phyloP scores from a whole-genome alignment of 2,888 invertebrate genomes.

The Heliconius sara region DNA sequence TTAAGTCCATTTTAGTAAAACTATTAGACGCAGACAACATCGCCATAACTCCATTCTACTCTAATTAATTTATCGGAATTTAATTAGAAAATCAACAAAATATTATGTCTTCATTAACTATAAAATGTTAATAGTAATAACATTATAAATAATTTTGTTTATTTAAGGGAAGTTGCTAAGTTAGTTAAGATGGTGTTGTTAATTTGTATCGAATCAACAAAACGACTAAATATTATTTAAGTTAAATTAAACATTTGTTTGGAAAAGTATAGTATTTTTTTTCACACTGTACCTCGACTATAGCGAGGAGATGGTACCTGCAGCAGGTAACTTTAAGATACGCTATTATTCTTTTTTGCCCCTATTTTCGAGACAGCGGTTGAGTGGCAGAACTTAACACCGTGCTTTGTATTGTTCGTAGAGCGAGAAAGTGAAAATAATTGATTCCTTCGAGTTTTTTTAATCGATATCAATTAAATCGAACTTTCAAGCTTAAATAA shows the following conservation, averaged over 20 bases:
- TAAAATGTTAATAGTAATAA: not conserved
- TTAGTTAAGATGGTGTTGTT: no score
- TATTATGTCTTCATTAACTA: conserved; percentile 23
- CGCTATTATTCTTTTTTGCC: not conserved
- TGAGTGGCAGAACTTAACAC: no score
- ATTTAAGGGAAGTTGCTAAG: not conserved
- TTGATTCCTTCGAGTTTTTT: not conserved
- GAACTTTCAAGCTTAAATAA: no score
- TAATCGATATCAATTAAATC: not conserved
- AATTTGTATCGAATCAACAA: not conserved
- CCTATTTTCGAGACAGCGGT: no score
- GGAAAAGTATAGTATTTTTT: no score
- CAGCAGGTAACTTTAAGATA: not conserved
- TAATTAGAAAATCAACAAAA: conserved; percentile 20
- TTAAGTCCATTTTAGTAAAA: conserved; percentile 19
- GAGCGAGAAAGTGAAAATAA: not conserved
- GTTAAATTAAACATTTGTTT: no score
- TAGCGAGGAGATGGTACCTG: no score
- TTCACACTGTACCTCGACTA: no score
- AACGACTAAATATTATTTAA: not conserved
- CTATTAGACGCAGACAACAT: not conserved
- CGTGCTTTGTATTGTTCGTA: no score
- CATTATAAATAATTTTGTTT: not conserved
- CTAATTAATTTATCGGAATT: conserved; percentile 29
- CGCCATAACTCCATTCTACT: conserved; percentile 16